These are phyloP conservation scores for Cerceris rybyensis DNA, from an alignment of 2,888 invertebrate genomes.

Conservation along the genomic window DNA sequence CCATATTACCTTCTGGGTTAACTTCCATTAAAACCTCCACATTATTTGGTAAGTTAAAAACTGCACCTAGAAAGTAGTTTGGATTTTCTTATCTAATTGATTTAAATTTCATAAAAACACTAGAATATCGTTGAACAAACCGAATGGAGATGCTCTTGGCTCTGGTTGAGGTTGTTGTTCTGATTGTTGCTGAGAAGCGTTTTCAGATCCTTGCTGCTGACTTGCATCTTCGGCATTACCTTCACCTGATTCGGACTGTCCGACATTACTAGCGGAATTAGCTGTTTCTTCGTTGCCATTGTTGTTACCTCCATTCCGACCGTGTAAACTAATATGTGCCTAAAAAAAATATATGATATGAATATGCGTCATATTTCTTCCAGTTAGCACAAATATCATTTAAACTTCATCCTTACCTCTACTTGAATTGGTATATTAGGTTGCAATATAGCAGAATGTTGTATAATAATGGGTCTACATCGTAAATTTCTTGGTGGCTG, in stretches of 20 bases:
- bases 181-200: slow-evolving; percentile 48
- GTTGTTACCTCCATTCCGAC: slow-evolving; percentile 68
- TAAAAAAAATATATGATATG: slow-evolving; percentile 36
- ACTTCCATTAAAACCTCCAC: slow-evolving; percentile 86
- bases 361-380: background rate
- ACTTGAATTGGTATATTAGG: slow-evolving; percentile 87
- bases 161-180: slow-evolving; percentile 51
- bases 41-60: slow-evolving; percentile 80
- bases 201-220: slow-evolving; percentile 59
- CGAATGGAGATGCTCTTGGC: slow-evolving; percentile 60
- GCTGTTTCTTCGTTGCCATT: slow-evolving; percentile 67
- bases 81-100: slow-evolving; percentile 5
- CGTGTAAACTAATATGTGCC: slow-evolving; percentile 75
- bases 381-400: background rate
- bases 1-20: slow-evolving; percentile 82
- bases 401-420: slow-evolving; percentile 78
- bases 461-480: slow-evolving; percentile 88
- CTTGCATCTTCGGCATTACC: slow-evolving; percentile 51
- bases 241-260: slow-evolving; percentile 38
- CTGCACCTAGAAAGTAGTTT: slow-evolving; percentile 63
- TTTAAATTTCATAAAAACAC: background rate
- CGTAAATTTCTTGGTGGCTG: slow-evolving; percentile 87
- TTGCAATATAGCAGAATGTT: slow-evolving; percentile 86
- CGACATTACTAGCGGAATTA: slow-evolving; percentile 46
- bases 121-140: slow-evolving; percentile 37